phyloP scores from a whole-genome alignment of 2,888 invertebrate genomes.

The Melieria omissa region DNA sequence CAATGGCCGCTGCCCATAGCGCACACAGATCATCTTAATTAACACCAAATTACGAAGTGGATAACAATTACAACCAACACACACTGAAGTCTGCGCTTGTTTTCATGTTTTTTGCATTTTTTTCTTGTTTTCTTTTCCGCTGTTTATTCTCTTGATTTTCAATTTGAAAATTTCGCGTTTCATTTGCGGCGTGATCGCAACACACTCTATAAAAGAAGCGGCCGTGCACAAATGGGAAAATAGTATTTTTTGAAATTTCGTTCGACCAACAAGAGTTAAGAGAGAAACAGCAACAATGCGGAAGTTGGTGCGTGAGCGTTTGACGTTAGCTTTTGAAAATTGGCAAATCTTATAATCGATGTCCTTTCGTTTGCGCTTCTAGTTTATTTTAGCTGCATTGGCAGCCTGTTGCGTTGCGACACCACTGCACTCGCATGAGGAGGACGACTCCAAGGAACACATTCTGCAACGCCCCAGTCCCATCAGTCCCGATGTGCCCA shows the following conservation, averaged over 20 bases:
- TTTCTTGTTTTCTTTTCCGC: slow-evolving; percentile 9
- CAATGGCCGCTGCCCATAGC: slow-evolving; percentile 17
- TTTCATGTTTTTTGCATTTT: slow-evolving; percentile 36
- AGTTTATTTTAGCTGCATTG: slow-evolving; percentile 56
- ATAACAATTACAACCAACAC: slow-evolving; percentile 47
- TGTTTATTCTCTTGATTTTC: slow-evolving; percentile 27
- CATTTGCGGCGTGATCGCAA: slow-evolving; percentile 3
- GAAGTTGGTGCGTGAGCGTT: slow-evolving; percentile 30
- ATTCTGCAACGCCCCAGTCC: slow-evolving; percentile 52
- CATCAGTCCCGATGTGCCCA: slow-evolving; percentile 56
- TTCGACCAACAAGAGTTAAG: neutral
- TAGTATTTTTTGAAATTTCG: slow-evolving; percentile 36
- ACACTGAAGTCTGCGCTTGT: neutral
- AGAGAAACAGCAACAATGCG: slow-evolving; percentile 17
- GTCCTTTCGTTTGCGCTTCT: slow-evolving; percentile 18
- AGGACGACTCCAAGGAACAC: neutral
- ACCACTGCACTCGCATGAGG: slow-evolving; percentile 43
- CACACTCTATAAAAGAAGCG: slow-evolving; percentile 44
- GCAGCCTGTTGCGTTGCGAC: slow-evolving; percentile 51
- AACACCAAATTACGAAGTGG: slow-evolving; percentile 56
- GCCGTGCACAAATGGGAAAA: slow-evolving; percentile 3
- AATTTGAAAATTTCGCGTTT: slow-evolving; percentile 27
- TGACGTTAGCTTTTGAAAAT: slow-evolving; percentile 40
- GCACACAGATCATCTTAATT: slow-evolving; percentile 46
- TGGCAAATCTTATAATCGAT: slow-evolving; percentile 20